These are phyloP conservation scores for Limnephilus marmoratus DNA, from an alignment of 2,888 invertebrate species.

Conservation along the genomic window DNA sequence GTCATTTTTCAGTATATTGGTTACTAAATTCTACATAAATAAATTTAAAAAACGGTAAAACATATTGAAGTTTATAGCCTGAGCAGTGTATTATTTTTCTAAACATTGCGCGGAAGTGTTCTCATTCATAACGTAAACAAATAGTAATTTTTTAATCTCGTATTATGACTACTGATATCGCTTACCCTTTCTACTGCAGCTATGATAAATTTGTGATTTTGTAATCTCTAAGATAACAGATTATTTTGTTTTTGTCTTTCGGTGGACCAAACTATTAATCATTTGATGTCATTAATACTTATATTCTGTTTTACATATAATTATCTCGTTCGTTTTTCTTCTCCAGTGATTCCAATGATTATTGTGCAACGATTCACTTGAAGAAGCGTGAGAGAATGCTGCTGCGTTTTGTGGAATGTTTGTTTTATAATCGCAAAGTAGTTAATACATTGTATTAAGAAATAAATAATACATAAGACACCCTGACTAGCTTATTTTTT, in stretches of 20 bases:
- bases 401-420: slow-evolving; percentile 33
- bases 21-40: neutral
- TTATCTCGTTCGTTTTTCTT: slow-evolving; percentile 13
- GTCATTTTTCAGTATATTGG: neutral
- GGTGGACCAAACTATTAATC: neutral
- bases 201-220: neutral
- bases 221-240: neutral
- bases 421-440: neutral
- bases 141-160: neutral
- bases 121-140: neutral
- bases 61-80: no score
- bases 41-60: neutral
- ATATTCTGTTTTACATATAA: neutral
- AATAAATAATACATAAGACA: neutral
- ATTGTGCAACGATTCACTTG: slow-evolving; percentile 20
- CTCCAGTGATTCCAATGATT: slow-evolving; percentile 14
- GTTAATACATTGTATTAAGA: neutral
- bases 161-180: neutral
- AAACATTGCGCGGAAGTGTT: neutral
- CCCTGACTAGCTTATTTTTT: neutral
- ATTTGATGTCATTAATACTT: neutral
- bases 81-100: neutral
- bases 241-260: neutral
- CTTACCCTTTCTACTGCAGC: neutral
- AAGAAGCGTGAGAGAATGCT: slow-evolving; percentile 41